Percentiles rank a stretch among this genome's conserved stretches.
phyloP scores from a whole-genome alignment of 2,888 invertebrate species.

The Morpho achilles region DNA sequence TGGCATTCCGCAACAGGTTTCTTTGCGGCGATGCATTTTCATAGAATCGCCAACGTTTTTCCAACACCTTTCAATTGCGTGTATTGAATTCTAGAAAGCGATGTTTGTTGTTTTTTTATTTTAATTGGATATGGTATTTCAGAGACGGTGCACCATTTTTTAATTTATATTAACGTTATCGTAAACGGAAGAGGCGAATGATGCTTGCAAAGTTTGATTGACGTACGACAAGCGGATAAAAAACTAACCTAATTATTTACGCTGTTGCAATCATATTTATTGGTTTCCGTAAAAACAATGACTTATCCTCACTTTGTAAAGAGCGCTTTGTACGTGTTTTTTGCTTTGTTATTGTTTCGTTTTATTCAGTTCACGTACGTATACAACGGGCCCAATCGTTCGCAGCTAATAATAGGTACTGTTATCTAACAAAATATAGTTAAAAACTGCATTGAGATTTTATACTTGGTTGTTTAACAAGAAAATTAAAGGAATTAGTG shows the following conservation, averaged over 20 bases:
- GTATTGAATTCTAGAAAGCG: constrained; percentile 75
- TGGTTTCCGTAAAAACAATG: constrained; percentile 23
- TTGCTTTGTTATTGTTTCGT: constrained; percentile 5
- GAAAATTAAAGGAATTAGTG: no score
- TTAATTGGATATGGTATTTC: constrained; percentile 34
- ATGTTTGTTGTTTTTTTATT: constrained; percentile 37
- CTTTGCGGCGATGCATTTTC: constrained; percentile 71
- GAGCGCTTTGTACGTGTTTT: constrained; percentile 1
- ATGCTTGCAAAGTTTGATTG: constrained; percentile 20
- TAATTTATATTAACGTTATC: constrained; percentile 21
- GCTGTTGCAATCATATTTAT: constrained; percentile 23
- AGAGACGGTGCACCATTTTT: constrained; percentile 23
- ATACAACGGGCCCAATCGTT: no score
- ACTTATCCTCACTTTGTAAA: constrained; percentile 12
- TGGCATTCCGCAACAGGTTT: constrained; percentile 70
- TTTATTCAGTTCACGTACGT: background rate
- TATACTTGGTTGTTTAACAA: no score
- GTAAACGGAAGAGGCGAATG: constrained; percentile 24
- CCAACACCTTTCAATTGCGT: constrained; percentile 76
- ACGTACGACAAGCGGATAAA: constrained; percentile 26
- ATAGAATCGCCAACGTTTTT: constrained; percentile 75
- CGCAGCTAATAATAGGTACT: no score
- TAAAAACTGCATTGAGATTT: no score
- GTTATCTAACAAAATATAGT: no score
- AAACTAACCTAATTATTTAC: constrained; percentile 24